These are phyloP conservation scores for Yponomeuta malinellus DNA, from an alignment of 2,888 invertebrate species.

Conservation along the genomic window DNA sequence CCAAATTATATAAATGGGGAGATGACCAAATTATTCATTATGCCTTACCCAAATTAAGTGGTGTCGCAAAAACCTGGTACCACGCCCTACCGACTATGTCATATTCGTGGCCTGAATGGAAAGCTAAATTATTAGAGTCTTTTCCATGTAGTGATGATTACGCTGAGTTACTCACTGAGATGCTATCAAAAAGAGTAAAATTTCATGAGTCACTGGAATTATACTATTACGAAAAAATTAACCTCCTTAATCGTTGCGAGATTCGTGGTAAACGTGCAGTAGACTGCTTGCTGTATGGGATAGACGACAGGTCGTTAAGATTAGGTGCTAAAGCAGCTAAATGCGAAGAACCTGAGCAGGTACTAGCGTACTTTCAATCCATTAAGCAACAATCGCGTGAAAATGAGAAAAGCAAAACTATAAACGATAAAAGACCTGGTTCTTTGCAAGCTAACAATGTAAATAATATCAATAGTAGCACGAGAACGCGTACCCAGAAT, in stretches of 20 bases:
- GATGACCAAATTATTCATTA: constrained; percentile 21
- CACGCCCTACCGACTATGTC: constrained; percentile 19
- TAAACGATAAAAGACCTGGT: neutral
- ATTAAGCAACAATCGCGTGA: constrained; percentile 5
- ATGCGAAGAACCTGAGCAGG: constrained; percentile 12
- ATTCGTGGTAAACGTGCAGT: constrained; percentile 20
- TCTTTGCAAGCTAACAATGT: neutral
- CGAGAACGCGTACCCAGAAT: neutral
- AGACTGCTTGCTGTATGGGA: constrained; percentile 14
- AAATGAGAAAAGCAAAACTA: neutral
- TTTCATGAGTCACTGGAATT: constrained; percentile 20
- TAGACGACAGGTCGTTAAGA: constrained; percentile 9
- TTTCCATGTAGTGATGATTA: constrained; percentile 22
- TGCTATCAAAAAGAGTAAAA: constrained; percentile 18
- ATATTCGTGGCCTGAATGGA: constrained; percentile 22
- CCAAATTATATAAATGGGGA: constrained; percentile 19
- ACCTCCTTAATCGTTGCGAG: constrained; percentile 20
- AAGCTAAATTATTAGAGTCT: constrained; percentile 20
- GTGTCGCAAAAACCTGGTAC: constrained; percentile 21
- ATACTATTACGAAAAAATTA: constrained; percentile 10
- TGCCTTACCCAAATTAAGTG: constrained; percentile 19
- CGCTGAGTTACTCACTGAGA: constrained; percentile 21
- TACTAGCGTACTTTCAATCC: constrained; percentile 12
- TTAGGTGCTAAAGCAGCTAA: constrained; percentile 12
- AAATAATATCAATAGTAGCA: neutral